phyloP scores from a whole-genome alignment of 2,888 invertebrate species.

The Eupithecia pulchellata region DNA sequence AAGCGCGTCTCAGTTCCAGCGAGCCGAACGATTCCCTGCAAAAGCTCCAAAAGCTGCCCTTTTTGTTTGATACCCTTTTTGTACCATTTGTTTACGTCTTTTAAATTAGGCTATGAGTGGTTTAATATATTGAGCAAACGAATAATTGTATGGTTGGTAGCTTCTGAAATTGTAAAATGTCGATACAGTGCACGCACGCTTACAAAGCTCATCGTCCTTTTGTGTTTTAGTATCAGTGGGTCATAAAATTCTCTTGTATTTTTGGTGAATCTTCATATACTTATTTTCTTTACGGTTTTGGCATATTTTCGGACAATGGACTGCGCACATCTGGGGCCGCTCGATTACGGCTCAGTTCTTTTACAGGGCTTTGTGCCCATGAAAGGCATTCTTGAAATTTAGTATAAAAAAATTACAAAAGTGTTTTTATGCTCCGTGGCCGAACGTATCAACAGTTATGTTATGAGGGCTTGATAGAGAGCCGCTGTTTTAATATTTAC shows the following conservation, averaged over 20 bases:
- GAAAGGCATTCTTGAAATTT: constrained; percentile 49
- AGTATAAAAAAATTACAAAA: constrained; percentile 46
- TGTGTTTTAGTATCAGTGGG: constrained; percentile 6
- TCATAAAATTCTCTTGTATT: constrained; percentile 15
- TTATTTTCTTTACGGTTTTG: constrained; percentile 30
- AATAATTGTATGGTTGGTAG: constrained; percentile 1
- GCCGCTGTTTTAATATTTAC: not conserved
- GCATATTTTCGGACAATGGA: constrained; percentile 52
- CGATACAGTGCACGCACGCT: constrained; percentile 1
- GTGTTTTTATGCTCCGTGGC: constrained; percentile 40
- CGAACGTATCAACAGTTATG: constrained; percentile 31
- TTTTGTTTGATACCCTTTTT: constrained; percentile 63
- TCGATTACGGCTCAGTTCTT: constrained; percentile 52
- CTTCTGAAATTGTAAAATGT: not conserved
- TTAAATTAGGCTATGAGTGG: constrained; percentile 34
- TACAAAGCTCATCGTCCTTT: not conserved
- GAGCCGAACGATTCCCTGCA: constrained; percentile 44
- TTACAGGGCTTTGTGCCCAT: constrained; percentile 50
- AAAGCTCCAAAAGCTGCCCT: constrained; percentile 61
- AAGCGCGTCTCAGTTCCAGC: constrained; percentile 68
- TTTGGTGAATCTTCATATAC: constrained; percentile 22
- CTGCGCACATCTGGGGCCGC: constrained; percentile 44
- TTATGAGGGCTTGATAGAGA: constrained; percentile 21
- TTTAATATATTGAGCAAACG: constrained; percentile 10
- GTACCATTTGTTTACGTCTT: constrained; percentile 52